A percentile compares a stretch with the other conserved stretches of the same genome.
These are phyloP conservation scores for Ceratothoa steindachneri DNA, from an alignment of 2,888 invertebrate genomes.

Conservation along the genomic window DNA sequence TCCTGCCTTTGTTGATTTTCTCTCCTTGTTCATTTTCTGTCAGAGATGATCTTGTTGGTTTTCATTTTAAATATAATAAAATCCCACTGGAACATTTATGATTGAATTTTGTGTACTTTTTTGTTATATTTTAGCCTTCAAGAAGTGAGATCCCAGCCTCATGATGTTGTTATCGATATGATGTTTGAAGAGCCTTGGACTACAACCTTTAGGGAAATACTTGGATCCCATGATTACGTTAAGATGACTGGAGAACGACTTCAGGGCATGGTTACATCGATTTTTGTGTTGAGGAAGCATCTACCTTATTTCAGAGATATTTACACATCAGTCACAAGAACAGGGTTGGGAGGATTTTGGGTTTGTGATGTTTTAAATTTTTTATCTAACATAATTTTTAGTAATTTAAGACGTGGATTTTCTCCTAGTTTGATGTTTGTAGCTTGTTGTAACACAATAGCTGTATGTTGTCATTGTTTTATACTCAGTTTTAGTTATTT, in stretches of 20 bases:
- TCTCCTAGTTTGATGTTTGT: too few relatives aligned
- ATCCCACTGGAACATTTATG: too few relatives aligned
- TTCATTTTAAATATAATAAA: too few relatives aligned
- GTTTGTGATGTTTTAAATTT: constrained; percentile 59
- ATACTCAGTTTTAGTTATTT: not conserved
- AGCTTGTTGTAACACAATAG: too few relatives aligned
- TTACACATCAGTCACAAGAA: constrained; percentile 80
- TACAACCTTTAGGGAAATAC: constrained; percentile 59
- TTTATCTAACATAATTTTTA: not conserved
- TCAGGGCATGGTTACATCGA: constrained; percentile 71
- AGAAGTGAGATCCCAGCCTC: constrained; percentile 83
- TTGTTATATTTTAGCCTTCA: constrained; percentile 68
- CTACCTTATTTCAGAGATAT: constrained; percentile 75
- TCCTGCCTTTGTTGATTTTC: too few relatives aligned
- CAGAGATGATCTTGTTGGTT: too few relatives aligned
- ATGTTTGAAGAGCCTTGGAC: constrained; percentile 84
- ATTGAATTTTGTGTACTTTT: too few relatives aligned
- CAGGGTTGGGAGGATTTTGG: constrained; percentile 89
- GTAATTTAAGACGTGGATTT: too few relatives aligned
- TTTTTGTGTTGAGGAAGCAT: constrained; percentile 74
- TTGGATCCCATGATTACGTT: constrained; percentile 61
- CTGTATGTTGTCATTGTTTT: too few relatives aligned
- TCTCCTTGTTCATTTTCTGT: too few relatives aligned
- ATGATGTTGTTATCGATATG: constrained; percentile 74
- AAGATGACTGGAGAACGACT: constrained; percentile 31